These are phyloP conservation scores for Anthoptus insignis DNA, from an alignment of 2,888 invertebrate genomes.

Conservation along the genomic window DNA sequence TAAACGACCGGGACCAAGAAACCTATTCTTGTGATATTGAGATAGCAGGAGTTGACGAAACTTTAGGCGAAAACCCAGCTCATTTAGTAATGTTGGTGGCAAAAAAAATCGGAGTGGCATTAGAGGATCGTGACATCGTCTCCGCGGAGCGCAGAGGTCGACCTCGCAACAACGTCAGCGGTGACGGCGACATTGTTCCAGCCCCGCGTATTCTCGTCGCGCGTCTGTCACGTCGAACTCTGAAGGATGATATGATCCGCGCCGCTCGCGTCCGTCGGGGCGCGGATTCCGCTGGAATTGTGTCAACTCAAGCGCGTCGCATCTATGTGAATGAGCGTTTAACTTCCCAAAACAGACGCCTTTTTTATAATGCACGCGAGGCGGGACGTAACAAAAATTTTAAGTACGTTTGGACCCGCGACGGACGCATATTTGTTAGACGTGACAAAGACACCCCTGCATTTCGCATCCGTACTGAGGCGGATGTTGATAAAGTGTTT, in stretches of 20 bases:
- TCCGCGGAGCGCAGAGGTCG: not conserved
- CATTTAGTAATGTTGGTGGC: not conserved
- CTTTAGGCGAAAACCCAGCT: not conserved
- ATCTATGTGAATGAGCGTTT: not conserved
- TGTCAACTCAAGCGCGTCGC: not conserved
- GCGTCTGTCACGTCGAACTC: not conserved
- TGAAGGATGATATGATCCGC: not conserved
- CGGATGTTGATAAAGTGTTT: not conserved
- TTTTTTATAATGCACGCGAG: not conserved
- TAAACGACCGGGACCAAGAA: not conserved
- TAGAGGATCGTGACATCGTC: not conserved
- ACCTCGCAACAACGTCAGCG: not conserved
- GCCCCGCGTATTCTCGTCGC: not conserved
- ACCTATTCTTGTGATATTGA: not conserved
- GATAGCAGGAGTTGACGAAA: not conserved
- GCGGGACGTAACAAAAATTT: not conserved
- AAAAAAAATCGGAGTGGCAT: not conserved
- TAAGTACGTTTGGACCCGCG: not conserved
- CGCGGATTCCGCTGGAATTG: not conserved
- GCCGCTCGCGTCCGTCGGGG: not conserved
- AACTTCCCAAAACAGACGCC: not conserved
- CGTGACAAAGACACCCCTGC: not conserved
- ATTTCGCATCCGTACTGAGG: not conserved
- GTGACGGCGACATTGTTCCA: not conserved
- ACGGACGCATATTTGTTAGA: not conserved